Evolutionary conservation across 2,113 vertebrate species (phyloP).

Genomic region (Tenebrosternarchus preto): DNA sequence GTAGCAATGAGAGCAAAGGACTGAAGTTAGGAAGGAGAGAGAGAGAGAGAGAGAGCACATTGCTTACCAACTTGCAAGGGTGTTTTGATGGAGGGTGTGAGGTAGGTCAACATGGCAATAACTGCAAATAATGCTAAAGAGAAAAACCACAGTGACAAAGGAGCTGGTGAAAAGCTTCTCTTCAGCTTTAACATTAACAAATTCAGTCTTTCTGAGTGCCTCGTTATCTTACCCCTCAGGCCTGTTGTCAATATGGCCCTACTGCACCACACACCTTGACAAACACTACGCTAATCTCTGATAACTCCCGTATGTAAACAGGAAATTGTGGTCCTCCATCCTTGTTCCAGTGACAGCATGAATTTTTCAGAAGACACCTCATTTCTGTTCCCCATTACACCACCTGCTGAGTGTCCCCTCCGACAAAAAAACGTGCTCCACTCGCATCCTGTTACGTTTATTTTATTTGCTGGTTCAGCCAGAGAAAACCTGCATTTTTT

Average conservation of each 20-base stretch:
- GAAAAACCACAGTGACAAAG: slow-evolving; percentile 45
- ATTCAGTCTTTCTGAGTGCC: slow-evolving; percentile 26
- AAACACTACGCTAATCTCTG: slow-evolving; percentile 63
- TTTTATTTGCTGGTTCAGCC: neutral
- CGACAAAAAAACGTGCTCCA: neutral
- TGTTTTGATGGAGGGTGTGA: slow-evolving; percentile 17
- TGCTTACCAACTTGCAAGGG: neutral
- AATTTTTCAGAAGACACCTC: slow-evolving; percentile 32
- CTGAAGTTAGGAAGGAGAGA: neutral
- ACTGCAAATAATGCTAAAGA: slow-evolving; percentile 3
- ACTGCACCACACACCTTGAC: slow-evolving; percentile 55
- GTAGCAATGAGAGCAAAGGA: neutral
- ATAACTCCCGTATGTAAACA: slow-evolving; percentile 62
- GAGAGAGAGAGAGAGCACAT: neutral
- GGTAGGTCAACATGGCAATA: neutral
- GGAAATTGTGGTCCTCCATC: slow-evolving; percentile 50
- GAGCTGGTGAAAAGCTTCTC: slow-evolving; percentile 60
- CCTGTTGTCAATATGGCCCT: slow-evolving; percentile 47
- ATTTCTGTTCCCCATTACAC: slow-evolving; percentile 14
- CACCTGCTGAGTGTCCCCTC: neutral
- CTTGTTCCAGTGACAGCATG: slow-evolving; percentile 5
- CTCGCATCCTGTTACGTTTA: neutral
- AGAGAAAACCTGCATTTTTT: neutral
- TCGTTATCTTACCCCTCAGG: slow-evolving; percentile 65
- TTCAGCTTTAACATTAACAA: slow-evolving; percentile 53